Base-by-base conservation (phyloP, 2,888 invertebrate genomes). In the Cerastis leucographa region DNA sequence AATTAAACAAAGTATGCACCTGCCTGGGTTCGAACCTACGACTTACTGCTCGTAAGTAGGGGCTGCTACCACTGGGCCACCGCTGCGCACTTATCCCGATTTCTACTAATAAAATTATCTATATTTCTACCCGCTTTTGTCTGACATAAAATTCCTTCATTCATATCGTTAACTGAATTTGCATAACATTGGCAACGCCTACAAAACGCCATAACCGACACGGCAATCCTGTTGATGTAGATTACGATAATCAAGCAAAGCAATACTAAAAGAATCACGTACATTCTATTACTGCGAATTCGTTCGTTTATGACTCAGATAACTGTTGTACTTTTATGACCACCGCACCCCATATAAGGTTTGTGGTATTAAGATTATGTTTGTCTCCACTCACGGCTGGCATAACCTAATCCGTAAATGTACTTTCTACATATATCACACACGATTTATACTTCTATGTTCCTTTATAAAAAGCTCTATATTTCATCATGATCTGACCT, bases 261-360 rank as follows among this genome's bases (percentile, higher is more conserved):
- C 79, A 81, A 80, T 79, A 65, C 74, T 85, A 62, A 89, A 88
- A 86, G 84, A 80, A 88, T 89, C 91, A 91, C 91, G 91, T 89
- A 87, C 74, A 75, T 77, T 83, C 73, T 86, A 89, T 90, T 86
- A 89, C 78, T 74, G 73, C 67, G 59, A 80, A 83, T 85, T 87
- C 71, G 71, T 79, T 78, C 69, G 79, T 86, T 87, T 88, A 89
- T 82, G 79, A 80, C 69, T 75, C 68, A 86, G 88, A 89, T 87
- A 85, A 81, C 81, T 85, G 83, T 85, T 74, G 74, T 84, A 81
- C 75, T 85, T 89, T 86, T 85, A 84, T 85, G 84, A 81, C 75
- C 72, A 54, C 71, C 22, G 75, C 72, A 54, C 71, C 22, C 90
- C 84, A 69, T 88, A 78, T 87, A 87, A 29, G 89, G 90, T 40